A percentile compares a stretch with the other conserved stretches of the same genome.
Evolutionary conservation across 2,113 vertebrate genomes (phyloP).

Genomic region (Lanius collurio): DNA sequence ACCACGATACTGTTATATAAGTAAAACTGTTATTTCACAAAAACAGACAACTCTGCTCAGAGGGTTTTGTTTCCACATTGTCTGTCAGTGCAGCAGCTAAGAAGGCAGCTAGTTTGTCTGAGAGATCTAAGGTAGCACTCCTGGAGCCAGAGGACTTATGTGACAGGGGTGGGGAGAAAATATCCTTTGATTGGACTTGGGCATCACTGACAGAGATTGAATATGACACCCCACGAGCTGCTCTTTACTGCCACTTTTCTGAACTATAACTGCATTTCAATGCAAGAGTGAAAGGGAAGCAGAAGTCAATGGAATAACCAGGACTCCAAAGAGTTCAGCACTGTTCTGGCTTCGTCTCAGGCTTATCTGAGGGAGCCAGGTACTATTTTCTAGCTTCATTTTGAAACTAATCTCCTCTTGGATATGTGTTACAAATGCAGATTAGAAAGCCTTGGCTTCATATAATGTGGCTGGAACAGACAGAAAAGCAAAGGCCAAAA

Average conservation of each 20-base stretch:
- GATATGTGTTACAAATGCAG: not conserved
- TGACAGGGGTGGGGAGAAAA: not conserved
- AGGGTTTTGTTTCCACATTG: not conserved
- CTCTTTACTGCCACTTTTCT: not conserved
- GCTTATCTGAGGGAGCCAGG: slow-evolving; percentile 15
- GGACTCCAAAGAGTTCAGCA: not conserved
- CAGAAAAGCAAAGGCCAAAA: not conserved
- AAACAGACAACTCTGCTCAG: not conserved
- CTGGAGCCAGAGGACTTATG: not conserved
- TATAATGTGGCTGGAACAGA: not conserved
- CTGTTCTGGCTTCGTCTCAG: not conserved
- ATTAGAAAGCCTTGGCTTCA: not conserved
- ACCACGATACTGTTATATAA: not conserved
- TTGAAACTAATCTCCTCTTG: not conserved
- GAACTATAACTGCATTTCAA: not conserved
- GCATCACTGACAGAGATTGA: not conserved
- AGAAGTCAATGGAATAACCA: not conserved
- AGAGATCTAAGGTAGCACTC: not conserved
- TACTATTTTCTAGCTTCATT: not conserved
- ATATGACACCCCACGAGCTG: not conserved
- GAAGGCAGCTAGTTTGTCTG: not conserved
- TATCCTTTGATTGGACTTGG: not conserved
- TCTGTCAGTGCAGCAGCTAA: not conserved
- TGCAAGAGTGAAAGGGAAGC: not conserved
- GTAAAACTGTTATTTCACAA: not conserved